These are phyloP conservation scores for Drosophila pallidifrons DNA, from an alignment of 1,140 invertebrate genomes.

Conservation along the genomic window DNA sequence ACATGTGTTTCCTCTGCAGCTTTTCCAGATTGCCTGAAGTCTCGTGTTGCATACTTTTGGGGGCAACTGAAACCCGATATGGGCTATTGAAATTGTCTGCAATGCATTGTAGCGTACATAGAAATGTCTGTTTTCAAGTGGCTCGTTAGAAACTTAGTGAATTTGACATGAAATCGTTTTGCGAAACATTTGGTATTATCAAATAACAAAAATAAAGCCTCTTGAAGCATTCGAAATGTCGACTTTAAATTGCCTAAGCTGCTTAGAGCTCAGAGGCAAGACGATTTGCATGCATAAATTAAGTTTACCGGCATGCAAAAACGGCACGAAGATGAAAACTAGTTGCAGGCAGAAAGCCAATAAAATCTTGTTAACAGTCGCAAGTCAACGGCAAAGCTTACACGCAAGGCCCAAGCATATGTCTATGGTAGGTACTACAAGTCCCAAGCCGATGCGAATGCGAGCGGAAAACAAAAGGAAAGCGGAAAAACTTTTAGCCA, in stretches of 20 bases:
- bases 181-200: conserved; percentile 6
- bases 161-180: conserved; percentile 1
- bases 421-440: background rate
- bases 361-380: conserved; percentile 64
- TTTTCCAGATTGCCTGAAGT: conserved; percentile 7
- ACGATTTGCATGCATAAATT: conserved; percentile 20
- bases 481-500: conserved; percentile 55
- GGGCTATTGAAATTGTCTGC: conserved; percentile 18
- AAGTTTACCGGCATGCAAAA: conserved; percentile 5
- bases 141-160: background rate
- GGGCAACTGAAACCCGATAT: conserved; percentile 15
- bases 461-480: conserved; percentile 38
- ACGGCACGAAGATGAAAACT: conserved; percentile 10
- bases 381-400: conserved; percentile 43
- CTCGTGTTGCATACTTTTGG: conserved; percentile 5
- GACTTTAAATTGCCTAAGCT: conserved; percentile 32
- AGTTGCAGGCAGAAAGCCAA: conserved; percentile 30
- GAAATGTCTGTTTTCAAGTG: background rate
- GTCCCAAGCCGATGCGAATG: conserved; percentile 25
- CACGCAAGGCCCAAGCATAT: conserved; percentile 26
- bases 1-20: conserved; percentile 14
- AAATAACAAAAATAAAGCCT: conserved; percentile 11
- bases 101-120: background rate
- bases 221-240: background rate
- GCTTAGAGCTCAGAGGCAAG: conserved; percentile 2